phyloP scores from a whole-genome alignment of 2,113 vertebrate species.

The Sylvietta virens region DNA sequence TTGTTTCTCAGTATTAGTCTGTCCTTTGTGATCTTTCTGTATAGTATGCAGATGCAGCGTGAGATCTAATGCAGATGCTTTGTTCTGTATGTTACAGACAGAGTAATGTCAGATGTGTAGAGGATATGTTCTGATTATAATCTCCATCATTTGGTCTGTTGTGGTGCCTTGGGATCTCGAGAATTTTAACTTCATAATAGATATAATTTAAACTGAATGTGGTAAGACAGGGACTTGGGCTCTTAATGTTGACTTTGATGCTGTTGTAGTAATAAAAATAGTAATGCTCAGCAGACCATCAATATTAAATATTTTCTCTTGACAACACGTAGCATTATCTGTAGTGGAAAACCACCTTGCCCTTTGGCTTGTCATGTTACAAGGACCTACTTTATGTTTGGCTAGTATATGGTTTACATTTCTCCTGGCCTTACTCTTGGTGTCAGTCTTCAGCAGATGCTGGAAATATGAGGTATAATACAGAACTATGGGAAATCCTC shows the following conservation, averaged over 20 bases:
- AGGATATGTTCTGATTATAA: not conserved
- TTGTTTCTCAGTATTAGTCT: not conserved
- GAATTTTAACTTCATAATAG: not conserved
- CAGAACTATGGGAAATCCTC: not conserved
- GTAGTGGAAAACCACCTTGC: not conserved
- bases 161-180: not conserved
- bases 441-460: not conserved
- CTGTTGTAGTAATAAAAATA: not conserved
- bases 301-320: not conserved
- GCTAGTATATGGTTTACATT: not conserved
- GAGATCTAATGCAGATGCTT: not conserved
- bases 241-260: not conserved
- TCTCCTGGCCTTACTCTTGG: not conserved
- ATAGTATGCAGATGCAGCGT: not conserved
- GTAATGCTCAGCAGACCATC: not conserved
- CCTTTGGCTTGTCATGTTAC: not conserved
- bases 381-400: not conserved
- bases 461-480: not conserved
- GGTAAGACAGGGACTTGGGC: not conserved
- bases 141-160: not conserved
- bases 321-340: not conserved
- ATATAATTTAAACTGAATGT: not conserved
- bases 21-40: not conserved
- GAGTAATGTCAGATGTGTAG: not conserved
- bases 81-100: not conserved